Evolutionary conservation across 2,888 invertebrate genomes (phyloP).

Genomic region (Dryocosmus kuriphilus): DNA sequence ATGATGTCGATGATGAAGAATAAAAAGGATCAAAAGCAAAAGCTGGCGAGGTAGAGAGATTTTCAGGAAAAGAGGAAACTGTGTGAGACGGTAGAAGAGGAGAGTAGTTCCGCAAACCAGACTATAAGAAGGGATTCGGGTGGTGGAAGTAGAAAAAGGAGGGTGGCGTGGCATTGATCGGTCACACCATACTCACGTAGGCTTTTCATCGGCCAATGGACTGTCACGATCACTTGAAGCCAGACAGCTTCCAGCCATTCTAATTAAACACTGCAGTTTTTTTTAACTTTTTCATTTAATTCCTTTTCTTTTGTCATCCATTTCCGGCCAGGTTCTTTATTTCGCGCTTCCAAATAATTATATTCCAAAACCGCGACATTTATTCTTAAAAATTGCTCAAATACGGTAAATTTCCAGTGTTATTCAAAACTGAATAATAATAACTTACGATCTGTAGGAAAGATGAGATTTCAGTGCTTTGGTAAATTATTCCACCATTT

Average conservation of each 20-base stretch:
- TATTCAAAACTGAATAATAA: no score
- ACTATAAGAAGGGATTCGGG: not conserved
- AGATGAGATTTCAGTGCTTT: no score
- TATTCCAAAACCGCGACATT: no score
- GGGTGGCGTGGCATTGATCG: constrained; percentile 1
- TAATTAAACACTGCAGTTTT: not conserved
- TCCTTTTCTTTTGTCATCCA: not conserved
- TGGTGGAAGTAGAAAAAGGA: constrained; percentile 6
- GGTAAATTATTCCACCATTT: not conserved
- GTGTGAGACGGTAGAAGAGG: not conserved
- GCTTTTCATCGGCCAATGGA: constrained; percentile 7
- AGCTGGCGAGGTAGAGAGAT: constrained; percentile 6
- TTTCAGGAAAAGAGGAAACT: not conserved
- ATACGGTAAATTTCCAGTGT: no score
- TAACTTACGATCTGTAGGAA: no score
- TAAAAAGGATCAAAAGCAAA: constrained; percentile 23
- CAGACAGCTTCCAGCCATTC: not conserved
- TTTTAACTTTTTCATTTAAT: not conserved
- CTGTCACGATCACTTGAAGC: not conserved
- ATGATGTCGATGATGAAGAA: constrained; percentile 51
- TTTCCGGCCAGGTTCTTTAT: not conserved
- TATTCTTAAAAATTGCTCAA: no score
- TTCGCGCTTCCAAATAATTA: not conserved
- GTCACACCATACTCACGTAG: constrained; percentile 1
- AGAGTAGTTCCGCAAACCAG: constrained; percentile 2